Evolutionary conservation across 2,113 vertebrate genomes (phyloP).

Genomic region (Syngnathus scovelli): DNA sequence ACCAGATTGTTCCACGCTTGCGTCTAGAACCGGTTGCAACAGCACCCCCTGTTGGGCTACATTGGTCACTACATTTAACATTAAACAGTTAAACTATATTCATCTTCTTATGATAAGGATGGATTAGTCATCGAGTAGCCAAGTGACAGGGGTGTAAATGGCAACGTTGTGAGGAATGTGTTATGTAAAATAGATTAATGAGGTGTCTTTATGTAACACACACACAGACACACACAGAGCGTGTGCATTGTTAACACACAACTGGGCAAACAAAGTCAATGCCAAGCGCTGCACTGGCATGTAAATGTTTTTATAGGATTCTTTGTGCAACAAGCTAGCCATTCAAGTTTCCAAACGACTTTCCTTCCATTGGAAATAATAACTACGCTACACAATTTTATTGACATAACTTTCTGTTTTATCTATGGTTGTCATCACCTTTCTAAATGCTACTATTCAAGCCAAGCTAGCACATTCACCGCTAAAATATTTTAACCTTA

Average conservation of each 20-base stretch:
- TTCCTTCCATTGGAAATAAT: not conserved
- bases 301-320: not conserved
- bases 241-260: constrained; percentile 18
- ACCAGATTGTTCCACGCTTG: constrained; percentile 13
- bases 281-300: not conserved
- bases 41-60: constrained; percentile 45
- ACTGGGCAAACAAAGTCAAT: not conserved
- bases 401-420: not conserved
- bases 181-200: constrained; percentile 53
- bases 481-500: not conserved
- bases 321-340: not conserved
- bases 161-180: constrained; percentile 50
- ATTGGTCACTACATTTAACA: constrained; percentile 10
- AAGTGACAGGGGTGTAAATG: constrained; percentile 36
- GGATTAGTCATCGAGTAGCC: not conserved
- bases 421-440: not conserved
- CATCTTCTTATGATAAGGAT: not conserved
- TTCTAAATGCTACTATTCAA: not conserved
- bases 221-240: not conserved
- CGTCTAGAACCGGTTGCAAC: not conserved
- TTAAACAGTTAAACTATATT: not conserved
- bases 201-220: constrained; percentile 41
- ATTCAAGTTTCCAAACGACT: not conserved
- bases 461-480: too few species aligned
- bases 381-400: too few species aligned